Conservation (phyloP, 2,113 vertebrate species). For the Bubalus kerabau region DNA sequence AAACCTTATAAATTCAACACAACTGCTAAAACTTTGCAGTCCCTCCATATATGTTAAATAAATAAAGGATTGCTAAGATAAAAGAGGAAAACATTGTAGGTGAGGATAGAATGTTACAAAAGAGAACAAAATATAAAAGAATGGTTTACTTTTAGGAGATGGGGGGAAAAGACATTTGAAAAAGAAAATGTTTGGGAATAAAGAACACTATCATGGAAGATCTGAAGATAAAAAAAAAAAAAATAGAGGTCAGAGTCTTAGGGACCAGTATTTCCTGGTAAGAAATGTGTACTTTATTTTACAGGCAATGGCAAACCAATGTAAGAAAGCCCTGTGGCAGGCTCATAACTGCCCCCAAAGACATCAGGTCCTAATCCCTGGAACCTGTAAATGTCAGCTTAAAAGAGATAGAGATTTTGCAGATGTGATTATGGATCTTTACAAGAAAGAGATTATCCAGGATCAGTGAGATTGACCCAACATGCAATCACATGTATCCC, state of each 20-base stretch:
- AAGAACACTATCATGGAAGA: not conserved
- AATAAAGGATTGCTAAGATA: not conserved
- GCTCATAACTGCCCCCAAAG: not conserved
- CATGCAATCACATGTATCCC: not conserved
- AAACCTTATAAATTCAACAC: not conserved
- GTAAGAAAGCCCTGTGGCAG: not conserved
- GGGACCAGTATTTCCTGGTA: not conserved
- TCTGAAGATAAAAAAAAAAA: not conserved
- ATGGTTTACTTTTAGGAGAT: not conserved
- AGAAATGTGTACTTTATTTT: not conserved
- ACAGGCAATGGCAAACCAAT: not conserved
- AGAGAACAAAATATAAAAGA: not conserved
- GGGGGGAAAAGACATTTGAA: not conserved
- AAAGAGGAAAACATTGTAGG: not conserved
- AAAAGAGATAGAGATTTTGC: not conserved
- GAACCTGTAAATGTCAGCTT: not conserved
- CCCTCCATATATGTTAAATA: not conserved
- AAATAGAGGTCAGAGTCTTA: not conserved
- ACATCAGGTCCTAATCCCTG: not conserved
- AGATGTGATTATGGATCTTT: not conserved
- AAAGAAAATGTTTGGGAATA: not conserved
- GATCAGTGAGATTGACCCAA: not conserved
- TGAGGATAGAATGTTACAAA: not conserved
- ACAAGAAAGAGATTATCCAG: not conserved
- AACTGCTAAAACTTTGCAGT: not conserved